Percentiles rank a stretch among this genome's conserved stretches.
Evolutionary conservation across 2,888 invertebrate genomes (phyloP).

Genomic region (Hirtodrosophila histrioides): DNA sequence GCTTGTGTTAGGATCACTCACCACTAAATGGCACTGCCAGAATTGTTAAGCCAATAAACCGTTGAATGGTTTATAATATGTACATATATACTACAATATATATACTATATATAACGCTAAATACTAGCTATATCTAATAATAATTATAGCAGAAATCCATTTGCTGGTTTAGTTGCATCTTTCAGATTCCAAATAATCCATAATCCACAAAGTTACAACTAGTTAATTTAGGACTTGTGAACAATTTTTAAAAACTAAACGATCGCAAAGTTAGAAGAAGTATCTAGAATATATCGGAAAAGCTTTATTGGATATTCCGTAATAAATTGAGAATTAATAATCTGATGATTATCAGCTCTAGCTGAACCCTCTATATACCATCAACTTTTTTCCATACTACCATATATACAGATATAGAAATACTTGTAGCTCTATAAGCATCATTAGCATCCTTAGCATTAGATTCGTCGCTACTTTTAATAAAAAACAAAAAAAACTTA

Average conservation of each 20-base stretch:
- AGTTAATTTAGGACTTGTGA: slow-evolving; percentile 29
- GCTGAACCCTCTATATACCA: slow-evolving; percentile 20
- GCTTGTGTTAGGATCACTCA: slow-evolving; percentile 10
- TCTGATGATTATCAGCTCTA: slow-evolving; percentile 22
- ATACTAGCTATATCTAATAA: slow-evolving; percentile 16
- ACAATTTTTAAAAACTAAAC: slow-evolving; percentile 18
- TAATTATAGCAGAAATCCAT: not conserved
- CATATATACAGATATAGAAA: slow-evolving; percentile 10
- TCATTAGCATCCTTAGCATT: slow-evolving; percentile 47
- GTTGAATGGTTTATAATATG: slow-evolving; percentile 40
- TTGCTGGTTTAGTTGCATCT: slow-evolving; percentile 38
- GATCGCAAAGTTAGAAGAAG: slow-evolving; percentile 2
- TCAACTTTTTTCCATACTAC: slow-evolving; percentile 24
- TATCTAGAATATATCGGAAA: slow-evolving; percentile 34
- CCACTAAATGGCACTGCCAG: slow-evolving; percentile 68
- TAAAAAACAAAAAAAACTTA: slow-evolving; percentile 14
- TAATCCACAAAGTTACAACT: not conserved
- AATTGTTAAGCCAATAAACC: slow-evolving; percentile 40
- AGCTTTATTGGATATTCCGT: slow-evolving; percentile 63
- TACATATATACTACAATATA: slow-evolving; percentile 30
- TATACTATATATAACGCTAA: slow-evolving; percentile 6
- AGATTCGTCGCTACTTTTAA: slow-evolving; percentile 58
- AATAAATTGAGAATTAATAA: slow-evolving; percentile 25
- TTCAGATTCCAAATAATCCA: slow-evolving; percentile 15
- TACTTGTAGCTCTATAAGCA: slow-evolving; percentile 14